phyloP scores from a whole-genome alignment of 2,113 vertebrate species.

The Pterocles orientalis region DNA sequence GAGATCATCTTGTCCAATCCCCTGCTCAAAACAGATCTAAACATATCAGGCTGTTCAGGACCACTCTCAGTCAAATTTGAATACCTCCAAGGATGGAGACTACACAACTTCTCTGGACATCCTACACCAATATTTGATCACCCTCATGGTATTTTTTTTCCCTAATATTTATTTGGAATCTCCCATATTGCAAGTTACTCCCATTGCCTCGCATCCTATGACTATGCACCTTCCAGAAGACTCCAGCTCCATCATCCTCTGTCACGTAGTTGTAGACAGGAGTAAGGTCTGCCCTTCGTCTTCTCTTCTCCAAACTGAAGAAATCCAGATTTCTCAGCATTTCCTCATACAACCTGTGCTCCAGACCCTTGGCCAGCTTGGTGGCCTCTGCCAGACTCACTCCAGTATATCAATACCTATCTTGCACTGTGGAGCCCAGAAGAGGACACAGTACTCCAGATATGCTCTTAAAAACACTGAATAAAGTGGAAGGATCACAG shows the following conservation, averaged over 20 bases:
- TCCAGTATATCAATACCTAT: not conserved
- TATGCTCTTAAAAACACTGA: not conserved
- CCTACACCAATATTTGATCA: not conserved
- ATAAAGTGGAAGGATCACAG: not conserved
- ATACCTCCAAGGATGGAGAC: not conserved
- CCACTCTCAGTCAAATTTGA: not conserved
- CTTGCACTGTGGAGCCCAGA: not conserved
- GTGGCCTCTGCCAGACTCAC: not conserved
- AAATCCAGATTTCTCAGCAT: not conserved
- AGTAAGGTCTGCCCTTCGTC: not conserved
- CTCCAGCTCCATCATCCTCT: not conserved
- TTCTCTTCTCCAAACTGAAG: not conserved
- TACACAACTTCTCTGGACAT: not conserved
- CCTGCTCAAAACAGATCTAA: not conserved
- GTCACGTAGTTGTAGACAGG: not conserved
- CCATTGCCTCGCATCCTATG: not conserved
- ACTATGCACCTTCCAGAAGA: not conserved
- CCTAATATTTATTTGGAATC: not conserved
- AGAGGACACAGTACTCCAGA: not conserved
- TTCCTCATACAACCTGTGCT: not conserved
- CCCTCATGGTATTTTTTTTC: not conserved
- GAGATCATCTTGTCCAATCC: not conserved
- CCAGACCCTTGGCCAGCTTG: not conserved
- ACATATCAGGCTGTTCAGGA: not conserved
- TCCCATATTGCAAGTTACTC: not conserved